Conservation (phyloP, 2,888 invertebrate species). For the Nomada ferruginata region DNA sequence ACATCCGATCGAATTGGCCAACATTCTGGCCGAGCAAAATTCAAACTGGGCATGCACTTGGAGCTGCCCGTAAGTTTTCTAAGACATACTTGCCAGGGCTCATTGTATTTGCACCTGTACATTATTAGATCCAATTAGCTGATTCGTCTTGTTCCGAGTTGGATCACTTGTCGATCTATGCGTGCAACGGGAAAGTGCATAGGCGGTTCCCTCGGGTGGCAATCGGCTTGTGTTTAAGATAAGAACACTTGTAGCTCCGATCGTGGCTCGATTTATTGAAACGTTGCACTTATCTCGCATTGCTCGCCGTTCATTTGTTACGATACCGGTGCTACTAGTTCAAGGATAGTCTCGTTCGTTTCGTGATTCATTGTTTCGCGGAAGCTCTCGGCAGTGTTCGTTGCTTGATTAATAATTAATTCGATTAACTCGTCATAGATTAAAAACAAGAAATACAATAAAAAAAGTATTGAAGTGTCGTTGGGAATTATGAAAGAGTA, state of each 20-base stretch:
- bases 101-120: too few species aligned
- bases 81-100: too few species aligned
- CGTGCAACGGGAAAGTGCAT: not conserved
- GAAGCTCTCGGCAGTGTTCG: not conserved
- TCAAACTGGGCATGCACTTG: too few species aligned
- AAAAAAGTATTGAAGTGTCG: not conserved
- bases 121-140: too few species aligned
- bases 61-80: too few species aligned
- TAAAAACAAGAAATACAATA: not conserved
- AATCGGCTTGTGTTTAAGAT: not conserved
- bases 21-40: not conserved
- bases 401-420: not conserved
- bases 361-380: not conserved
- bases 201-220: not conserved
- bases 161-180: not conserved
- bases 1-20: not conserved
- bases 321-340: conserved; percentile 8
- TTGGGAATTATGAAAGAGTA: not conserved
- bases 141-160: too few species aligned
- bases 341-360: not conserved
- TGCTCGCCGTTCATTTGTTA: not conserved
- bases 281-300: conserved; percentile 9
- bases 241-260: conserved; percentile 7
- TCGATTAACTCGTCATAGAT: not conserved
- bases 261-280: conserved; percentile 20